phyloP scores from a whole-genome alignment of 2,113 vertebrate species.

The Hymenochirus boettgeri region DNA sequence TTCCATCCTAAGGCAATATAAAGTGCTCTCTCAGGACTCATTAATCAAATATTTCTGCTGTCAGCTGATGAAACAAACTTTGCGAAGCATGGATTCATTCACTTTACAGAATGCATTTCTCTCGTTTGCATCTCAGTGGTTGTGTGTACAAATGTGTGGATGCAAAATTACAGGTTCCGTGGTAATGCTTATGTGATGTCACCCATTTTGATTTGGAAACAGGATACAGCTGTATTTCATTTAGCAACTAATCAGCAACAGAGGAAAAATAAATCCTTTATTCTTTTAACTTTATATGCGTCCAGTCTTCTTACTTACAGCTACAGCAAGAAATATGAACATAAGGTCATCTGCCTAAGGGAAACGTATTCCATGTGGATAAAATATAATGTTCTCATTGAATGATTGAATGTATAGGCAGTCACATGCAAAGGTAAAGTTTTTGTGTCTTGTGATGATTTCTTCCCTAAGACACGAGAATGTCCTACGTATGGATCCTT shows the following conservation, averaged over 20 bases:
- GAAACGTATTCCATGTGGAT: neutral
- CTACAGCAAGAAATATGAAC: neutral
- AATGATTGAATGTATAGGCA: neutral
- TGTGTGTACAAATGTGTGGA: neutral
- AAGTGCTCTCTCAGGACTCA: constrained; percentile 55
- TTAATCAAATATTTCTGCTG: constrained; percentile 57
- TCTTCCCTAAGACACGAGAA: too few species aligned
- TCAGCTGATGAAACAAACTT: constrained; percentile 52
- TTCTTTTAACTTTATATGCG: constrained; percentile 6
- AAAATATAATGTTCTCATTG: neutral
- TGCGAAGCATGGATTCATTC: constrained; percentile 48
- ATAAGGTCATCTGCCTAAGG: neutral
- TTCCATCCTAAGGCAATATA: constrained; percentile 53
- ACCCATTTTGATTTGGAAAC: constrained; percentile 35
- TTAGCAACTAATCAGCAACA: constrained; percentile 19
- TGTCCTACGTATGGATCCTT: too few species aligned
- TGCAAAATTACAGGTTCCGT: constrained; percentile 25
- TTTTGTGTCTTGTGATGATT: too few species aligned
- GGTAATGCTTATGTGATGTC: constrained; percentile 21
- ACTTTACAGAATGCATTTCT: constrained; percentile 28
- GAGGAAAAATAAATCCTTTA: constrained; percentile 4
- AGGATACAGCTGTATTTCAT: constrained; percentile 49
- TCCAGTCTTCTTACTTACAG: constrained; percentile 1
- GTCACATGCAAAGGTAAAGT: neutral
- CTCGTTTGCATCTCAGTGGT: neutral